A percentile compares a stretch with the other conserved stretches of the same genome.
These are phyloP conservation scores for Nemoura dubitans DNA, from an alignment of 2,888 invertebrate species.

Conservation along the genomic window DNA sequence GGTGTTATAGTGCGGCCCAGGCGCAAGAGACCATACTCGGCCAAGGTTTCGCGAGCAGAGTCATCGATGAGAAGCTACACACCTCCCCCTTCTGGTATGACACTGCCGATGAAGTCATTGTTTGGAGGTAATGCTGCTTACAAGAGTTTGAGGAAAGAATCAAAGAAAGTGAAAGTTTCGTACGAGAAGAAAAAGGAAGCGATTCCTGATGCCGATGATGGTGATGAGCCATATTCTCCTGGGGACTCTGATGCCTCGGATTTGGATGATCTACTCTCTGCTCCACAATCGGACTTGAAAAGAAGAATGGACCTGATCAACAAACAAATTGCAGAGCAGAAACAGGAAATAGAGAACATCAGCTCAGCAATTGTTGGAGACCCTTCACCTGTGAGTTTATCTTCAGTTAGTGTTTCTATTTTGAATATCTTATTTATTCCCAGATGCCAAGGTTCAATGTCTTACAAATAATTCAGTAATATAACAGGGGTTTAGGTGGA, in stretches of 20 bases:
- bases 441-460: too few relatives aligned
- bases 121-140: background rate
- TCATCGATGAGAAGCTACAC: background rate
- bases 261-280: background rate
- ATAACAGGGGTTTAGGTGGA: too few relatives aligned
- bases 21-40: conserved; percentile 49
- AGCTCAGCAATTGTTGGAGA: conserved; percentile 61
- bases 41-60: background rate
- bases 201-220: conserved; percentile 58
- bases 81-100: background rate
- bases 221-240: conserved; percentile 80
- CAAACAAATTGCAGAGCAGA: conserved; percentile 85
- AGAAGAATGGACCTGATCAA: conserved; percentile 87
- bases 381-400: background rate
- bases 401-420: too few relatives aligned
- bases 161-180: background rate
- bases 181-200: background rate
- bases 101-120: background rate
- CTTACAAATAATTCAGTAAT: too few relatives aligned
- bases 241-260: conserved; percentile 62
- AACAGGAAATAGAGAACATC: conserved; percentile 80
- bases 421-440: too few relatives aligned
- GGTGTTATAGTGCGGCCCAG: conserved; percentile 75
- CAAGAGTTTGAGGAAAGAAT: background rate
- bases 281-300: conserved; percentile 65